Base-by-base conservation (phyloP, 2,888 invertebrate species). In the Achlya flavicornis region DNA sequence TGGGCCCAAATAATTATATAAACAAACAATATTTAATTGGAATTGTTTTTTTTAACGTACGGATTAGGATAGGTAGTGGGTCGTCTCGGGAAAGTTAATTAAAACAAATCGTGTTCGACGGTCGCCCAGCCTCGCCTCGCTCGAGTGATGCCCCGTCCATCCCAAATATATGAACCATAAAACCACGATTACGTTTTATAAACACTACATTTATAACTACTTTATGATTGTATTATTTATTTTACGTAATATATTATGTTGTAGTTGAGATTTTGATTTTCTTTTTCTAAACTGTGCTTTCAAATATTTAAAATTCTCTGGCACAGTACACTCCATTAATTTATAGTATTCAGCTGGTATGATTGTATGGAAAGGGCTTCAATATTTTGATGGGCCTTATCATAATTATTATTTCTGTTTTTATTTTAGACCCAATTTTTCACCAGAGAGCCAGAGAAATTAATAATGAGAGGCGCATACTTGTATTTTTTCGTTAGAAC, bases 181-280 rank as follows among this genome's bases (percentile, higher is more conserved):
- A 93, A 87, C 85, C 77, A 86, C 90, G 87, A 91, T 92, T 90
- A 91, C 87, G 83, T 91, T 92, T 91, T 92, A 92, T 92, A 93
- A 93, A 93, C 92, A 93, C 91, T 92, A 88, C 92, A 88, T 91
- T 91, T 90, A 91, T 91, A 90, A 92, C 91, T 90, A 91, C 90
- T 92, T 92, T 92, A 92, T 91, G 92, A 93, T 92, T 92, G 90
- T 87, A 90, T 92, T 92, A 93, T 93, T 93, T 92, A 93, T 93
- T 93, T 92, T 92, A 91, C 82, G 91, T 93, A 92, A 93, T 93
- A 91, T 91, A 92, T 93, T 93, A 92, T 83, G 81, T 82, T 88
- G 83, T 84, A 83, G 83, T 86, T 84, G 87, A 88, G 88, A 87
- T 84, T 92, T 90, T 86, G 87, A 84, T 89, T 91, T 92, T 85